Percentiles rank a stretch among this genome's conserved stretches.
phyloP scores from a whole-genome alignment of 2,113 vertebrate species.

The Malurus alboscapulatus region DNA sequence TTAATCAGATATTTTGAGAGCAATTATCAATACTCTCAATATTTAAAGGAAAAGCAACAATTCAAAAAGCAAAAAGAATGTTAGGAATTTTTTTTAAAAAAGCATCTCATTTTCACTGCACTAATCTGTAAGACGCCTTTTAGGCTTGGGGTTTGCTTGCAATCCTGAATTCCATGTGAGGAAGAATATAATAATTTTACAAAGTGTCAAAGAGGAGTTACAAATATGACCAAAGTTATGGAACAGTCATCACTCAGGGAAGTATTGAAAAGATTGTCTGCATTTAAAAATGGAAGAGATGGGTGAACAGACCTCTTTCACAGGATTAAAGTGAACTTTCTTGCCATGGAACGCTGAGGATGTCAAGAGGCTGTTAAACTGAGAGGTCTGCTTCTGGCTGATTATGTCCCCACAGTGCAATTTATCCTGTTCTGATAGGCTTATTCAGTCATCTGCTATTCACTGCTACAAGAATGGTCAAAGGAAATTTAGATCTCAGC shows the following conservation, averaged over 20 bases:
- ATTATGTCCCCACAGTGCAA: not conserved
- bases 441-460: not conserved
- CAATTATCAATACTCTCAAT: fast-evolving
- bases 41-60: not conserved
- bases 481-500: not conserved
- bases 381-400: not conserved
- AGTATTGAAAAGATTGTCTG: not conserved
- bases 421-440: not conserved
- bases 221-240: not conserved
- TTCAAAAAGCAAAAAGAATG: not conserved
- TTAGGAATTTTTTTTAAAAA: not conserved
- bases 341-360: not conserved
- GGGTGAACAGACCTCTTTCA: not conserved
- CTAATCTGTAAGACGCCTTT: not conserved
- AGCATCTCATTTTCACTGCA: not conserved
- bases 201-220: not conserved
- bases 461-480: not conserved
- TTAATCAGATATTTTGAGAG: not conserved
- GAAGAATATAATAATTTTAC: not conserved
- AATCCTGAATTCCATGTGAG: not conserved
- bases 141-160: not conserved
- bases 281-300: not conserved
- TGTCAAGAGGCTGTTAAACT: not conserved
- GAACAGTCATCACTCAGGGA: not conserved
- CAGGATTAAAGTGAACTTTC: not conserved